Percentiles rank a stretch among this genome's conserved stretches.
Conservation (phyloP, 2,888 invertebrate species). For the Oscheius sp. region DNA sequence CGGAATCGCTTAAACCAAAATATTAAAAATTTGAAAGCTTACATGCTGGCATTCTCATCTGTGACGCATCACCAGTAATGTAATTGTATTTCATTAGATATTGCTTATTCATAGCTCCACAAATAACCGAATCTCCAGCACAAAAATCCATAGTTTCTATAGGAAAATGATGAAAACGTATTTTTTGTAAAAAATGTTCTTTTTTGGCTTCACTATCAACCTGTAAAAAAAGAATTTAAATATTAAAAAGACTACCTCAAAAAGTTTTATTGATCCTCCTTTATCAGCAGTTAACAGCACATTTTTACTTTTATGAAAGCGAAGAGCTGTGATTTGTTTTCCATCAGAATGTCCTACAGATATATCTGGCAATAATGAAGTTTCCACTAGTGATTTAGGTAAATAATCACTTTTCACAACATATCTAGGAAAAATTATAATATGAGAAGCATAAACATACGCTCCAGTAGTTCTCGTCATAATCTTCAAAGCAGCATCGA, state of each 20-base stretch:
- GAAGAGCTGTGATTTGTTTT: slow-evolving; percentile 35
- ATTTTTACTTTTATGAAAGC: slow-evolving; percentile 45
- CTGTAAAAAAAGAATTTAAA: slow-evolving; percentile 1
- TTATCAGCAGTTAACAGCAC: slow-evolving; percentile 38
- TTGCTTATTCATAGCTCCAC: slow-evolving; percentile 39
- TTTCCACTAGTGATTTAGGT: slow-evolving; percentile 11
- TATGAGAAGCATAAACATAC: neutral
- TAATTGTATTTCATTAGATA: slow-evolving; percentile 50
- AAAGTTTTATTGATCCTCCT: slow-evolving; percentile 42
- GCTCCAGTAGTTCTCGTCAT: slow-evolving; percentile 31
- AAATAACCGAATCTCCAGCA: slow-evolving; percentile 38
- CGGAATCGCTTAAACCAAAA: slow-evolving; percentile 3
- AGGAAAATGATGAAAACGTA: slow-evolving; percentile 38
- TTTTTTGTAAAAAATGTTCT: slow-evolving; percentile 47
- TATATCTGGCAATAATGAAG: slow-evolving; percentile 19
- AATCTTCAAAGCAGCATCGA: slow-evolving; percentile 13
- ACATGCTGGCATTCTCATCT: slow-evolving; percentile 38
- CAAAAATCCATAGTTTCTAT: slow-evolving; percentile 47
- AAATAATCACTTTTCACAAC: slow-evolving; percentile 9
- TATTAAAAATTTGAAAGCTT: neutral
- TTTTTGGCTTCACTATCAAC: slow-evolving; percentile 36
- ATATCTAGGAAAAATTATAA: slow-evolving; percentile 9
- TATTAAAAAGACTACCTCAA: slow-evolving; percentile 27
- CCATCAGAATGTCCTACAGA: slow-evolving; percentile 19
- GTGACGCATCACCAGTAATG: slow-evolving; percentile 36